Evolutionary conservation across 2,888 invertebrate genomes (phyloP), one percentile per base, ranked within the genome.

Genomic region (Aphrophora alni): DNA sequence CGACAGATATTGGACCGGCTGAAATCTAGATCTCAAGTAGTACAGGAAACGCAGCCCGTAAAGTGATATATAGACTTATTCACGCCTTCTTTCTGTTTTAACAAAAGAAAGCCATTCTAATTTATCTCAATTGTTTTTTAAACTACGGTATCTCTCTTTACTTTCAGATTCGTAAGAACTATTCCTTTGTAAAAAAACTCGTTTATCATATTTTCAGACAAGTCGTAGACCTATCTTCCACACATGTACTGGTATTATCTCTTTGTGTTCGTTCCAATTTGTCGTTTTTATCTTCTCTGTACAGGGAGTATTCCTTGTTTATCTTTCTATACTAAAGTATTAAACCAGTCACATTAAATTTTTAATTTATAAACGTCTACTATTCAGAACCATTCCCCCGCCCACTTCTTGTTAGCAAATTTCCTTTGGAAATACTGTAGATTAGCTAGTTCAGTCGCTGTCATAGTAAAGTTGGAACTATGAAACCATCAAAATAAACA

Each of bases 1-100:
- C 59, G 74, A 59, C 59, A 59, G 59, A 59, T 59, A 59, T n/a
- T 21, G 59, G 21, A 33, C 38, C 72, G 78, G 44, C 38, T 71
- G 78, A 78, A 78, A 78, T 72, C 71, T 72, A 78, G 78, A 79
- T 78, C 21, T 59, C 72, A 71, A 77, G 51, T 44, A 51, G 51
- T 73, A 24, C 77, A 70, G 77, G 77, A 77, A 77, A 77, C 77
- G 44, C 70, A 27, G 26, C n/a, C 59, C 4, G 59, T 21, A 21
- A 59, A 26, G 74, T 79, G 78, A 79, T 79, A 68, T 79, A 79
- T 74, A 74, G 74, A 38, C 78, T 68, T 69, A 68, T 74, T 79
- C 78, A 74, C 78, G 78, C 78, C 77, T 75, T 59, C 59, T 59
- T 21, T 59, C 59, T 59, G 59, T 59, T 59, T 59, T 59, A 59